Conservation (phyloP, 2,888 invertebrate species). For the Heliconius ismenius region DNA sequence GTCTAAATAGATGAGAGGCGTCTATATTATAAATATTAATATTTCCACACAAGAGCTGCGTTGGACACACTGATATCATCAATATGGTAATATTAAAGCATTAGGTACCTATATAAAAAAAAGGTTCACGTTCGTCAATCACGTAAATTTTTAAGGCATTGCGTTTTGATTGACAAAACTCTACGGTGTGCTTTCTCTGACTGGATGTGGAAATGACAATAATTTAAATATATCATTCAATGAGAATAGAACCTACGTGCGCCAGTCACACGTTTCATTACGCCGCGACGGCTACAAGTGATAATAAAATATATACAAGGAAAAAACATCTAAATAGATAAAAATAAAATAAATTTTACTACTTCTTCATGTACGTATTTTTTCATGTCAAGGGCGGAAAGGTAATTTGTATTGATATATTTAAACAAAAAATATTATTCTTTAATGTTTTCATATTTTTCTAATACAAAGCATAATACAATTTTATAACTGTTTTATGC, state of each 20-base stretch:
- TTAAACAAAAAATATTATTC: background rate
- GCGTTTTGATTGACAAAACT: no score
- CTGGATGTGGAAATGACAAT: no score
- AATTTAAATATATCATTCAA: no score
- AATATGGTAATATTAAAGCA: background rate
- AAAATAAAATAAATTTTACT: background rate
- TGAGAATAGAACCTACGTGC: no score
- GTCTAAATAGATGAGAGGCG: background rate
- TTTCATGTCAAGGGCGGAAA: slow-evolving; percentile 6
- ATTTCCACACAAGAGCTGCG: background rate
- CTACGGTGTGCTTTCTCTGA: no score
- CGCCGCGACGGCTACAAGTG: no score
- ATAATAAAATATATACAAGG: background rate
- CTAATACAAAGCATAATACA: background rate
- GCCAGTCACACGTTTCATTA: no score
- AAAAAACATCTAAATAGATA: background rate
- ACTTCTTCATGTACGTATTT: slow-evolving; percentile 1
- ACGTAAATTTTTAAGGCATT: no score
- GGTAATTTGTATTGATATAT: background rate
- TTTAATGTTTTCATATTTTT: background rate
- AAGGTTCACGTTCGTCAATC: no score
- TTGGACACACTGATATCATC: background rate
- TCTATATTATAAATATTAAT: no score
- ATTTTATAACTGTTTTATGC: background rate
- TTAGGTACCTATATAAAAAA: no score